phyloP scores from a whole-genome alignment of 2,113 vertebrate genomes.

The Pteropus alecto region DNA sequence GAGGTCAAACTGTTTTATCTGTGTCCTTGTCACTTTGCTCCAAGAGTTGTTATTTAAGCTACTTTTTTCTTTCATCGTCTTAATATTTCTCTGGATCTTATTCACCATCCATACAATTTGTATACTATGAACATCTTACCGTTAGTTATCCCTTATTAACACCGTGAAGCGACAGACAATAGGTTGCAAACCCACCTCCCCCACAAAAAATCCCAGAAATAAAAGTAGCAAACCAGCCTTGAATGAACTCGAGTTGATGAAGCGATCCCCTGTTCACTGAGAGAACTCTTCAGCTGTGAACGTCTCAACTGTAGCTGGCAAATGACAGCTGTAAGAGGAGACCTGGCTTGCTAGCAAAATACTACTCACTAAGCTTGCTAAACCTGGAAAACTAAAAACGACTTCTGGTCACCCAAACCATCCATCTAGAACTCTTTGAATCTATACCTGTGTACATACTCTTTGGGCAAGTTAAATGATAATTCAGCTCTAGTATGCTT shows the following conservation, averaged over 20 bases:
- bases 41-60: not conserved
- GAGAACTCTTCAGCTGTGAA: not conserved
- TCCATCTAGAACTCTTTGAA: not conserved
- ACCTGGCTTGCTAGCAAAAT: not conserved
- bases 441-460: conserved; percentile 90
- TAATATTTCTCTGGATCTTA: not conserved
- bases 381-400: not conserved
- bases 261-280: not conserved
- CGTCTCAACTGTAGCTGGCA: not conserved
- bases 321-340: not conserved
- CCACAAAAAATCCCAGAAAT: not conserved
- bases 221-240: not conserved
- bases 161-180: not conserved
- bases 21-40: not conserved
- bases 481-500: conserved; percentile 91
- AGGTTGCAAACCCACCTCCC: not conserved
- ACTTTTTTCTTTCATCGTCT: not conserved
- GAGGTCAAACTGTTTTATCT: not conserved
- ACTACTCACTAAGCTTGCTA: not conserved
- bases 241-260: not conserved
- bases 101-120: not conserved
- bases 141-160: not conserved
- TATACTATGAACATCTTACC: not conserved
- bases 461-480: conserved; percentile 94
- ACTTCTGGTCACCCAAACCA: not conserved